These are phyloP conservation scores for Steinernema khuongi DNA, from an alignment of 1,140 invertebrate genomes.

Conservation along the genomic window DNA sequence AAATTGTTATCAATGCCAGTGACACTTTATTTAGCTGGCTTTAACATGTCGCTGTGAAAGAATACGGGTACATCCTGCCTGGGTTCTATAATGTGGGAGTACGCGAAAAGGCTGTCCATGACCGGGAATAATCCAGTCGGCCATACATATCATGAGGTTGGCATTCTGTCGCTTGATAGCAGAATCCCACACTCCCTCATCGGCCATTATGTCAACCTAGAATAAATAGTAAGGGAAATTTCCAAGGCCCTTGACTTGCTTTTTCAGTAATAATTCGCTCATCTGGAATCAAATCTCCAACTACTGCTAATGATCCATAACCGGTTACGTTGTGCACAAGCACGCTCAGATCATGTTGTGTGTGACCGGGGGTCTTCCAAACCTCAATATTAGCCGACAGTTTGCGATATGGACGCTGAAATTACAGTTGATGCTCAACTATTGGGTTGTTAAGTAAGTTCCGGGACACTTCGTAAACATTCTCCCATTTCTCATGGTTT, in stretches of 20 bases:
- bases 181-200: conserved; percentile 51
- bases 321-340: conserved; percentile 49
- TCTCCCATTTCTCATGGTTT: conserved; percentile 1
- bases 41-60: conserved; percentile 40
- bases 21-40: conserved; percentile 19
- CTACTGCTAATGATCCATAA: conserved; percentile 51
- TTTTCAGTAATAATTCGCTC: conserved; percentile 42
- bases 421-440: conserved; percentile 24
- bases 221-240: background rate
- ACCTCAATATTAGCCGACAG: conserved; percentile 47
- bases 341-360: conserved; percentile 48
- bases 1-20: too few relatives aligned
- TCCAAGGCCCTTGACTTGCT: conserved; percentile 13
- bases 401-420: conserved; percentile 48
- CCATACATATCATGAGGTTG: conserved; percentile 53
- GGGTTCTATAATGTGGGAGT: conserved; percentile 48
- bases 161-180: conserved; percentile 53
- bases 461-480: too few relatives aligned
- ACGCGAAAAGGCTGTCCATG: conserved; percentile 51
- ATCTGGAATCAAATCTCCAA: conserved; percentile 47
- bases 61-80: conserved; percentile 46
- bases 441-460: too few relatives aligned
- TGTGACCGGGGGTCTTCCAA: conserved; percentile 53
- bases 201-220: conserved; percentile 32
- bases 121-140: conserved; percentile 51